Base-by-base conservation (phyloP, 2,888 invertebrate species). In the Kryphioiulus occultus region DNA sequence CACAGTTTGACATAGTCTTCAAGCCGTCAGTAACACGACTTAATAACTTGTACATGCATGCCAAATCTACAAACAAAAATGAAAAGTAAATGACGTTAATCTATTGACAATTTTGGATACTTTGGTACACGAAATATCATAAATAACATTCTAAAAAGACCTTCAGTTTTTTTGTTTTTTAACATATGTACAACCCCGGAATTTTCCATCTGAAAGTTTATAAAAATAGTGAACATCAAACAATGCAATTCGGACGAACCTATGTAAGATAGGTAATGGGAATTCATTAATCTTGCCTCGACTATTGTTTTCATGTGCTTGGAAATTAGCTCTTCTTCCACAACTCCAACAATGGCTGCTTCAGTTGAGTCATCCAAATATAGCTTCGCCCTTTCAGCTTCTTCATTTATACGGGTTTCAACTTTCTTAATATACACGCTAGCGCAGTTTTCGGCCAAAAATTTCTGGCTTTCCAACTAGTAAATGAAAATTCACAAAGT, bases 181-280 rank as follows among this genome's bases (percentile, higher is more conserved):
- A 99, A 93, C 99, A 99, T 99, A 92, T 99, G 97, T 87, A 99
- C 98, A 89, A 99, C 99, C 89, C 99, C 99, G 10, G 98, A 98
- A 93, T 99, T 99, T 93, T 99, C 99, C 99, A 99, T 99, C 95
- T 96, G 91, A 9, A 92, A 91, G n/a, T 32, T 19, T 26, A 19
- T 87, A 39, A 88, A 87, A 87, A 88, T 86, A 47, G 89, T 85
- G 59, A 85, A 15, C 30, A 78, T 88, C 10, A 82, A 19, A 87
- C 35, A 82, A 30, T 42, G 19, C n/a, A 88, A 35, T 7, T 35
- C 12, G 12, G 32, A 30, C 59, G 10, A 10, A n/a, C 17, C 19
- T 32, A 26, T 12, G n/a, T 0, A 89, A 86, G 35, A 82, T 39
- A 87, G 12, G 22, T 22, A 87, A 32, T 26, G 44, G 35, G 19